Conservation (phyloP, 2,113 vertebrate species). For the Heptranchias perlo region DNA sequence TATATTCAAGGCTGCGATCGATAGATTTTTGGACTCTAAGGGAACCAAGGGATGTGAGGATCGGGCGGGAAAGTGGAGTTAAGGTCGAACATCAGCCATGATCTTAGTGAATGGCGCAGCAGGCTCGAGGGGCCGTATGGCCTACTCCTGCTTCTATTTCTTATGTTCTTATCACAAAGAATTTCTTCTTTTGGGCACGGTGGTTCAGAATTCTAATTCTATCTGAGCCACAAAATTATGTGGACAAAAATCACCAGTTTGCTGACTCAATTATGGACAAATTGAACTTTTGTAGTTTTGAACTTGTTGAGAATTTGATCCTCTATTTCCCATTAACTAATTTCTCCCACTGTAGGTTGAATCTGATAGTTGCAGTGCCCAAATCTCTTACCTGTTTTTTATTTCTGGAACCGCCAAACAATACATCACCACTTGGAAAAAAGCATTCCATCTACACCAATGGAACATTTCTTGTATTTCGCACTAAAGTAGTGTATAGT, state of each 20-base stretch:
- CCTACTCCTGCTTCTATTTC: too few species aligned
- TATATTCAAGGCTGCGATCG: too few species aligned
- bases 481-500: background rate
- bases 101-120: too few species aligned
- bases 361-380: background rate
- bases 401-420: background rate
- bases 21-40: too few species aligned
- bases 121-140: too few species aligned
- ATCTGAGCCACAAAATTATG: background rate
- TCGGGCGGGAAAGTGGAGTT: too few species aligned
- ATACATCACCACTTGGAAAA: background rate
- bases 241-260: background rate
- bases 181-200: background rate
- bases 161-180: too few species aligned
- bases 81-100: too few species aligned
- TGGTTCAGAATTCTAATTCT: background rate
- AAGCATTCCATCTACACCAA: background rate
- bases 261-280: background rate
- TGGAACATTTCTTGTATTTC: background rate
- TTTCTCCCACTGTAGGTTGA: background rate
- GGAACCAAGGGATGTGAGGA: too few species aligned
- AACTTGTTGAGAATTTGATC: background rate
- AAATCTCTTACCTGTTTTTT: background rate
- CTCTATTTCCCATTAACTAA: background rate
- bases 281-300: background rate